Conservation (phyloP, 2,797 vertebrate species). For the Luscinia megarhynchos region DNA sequence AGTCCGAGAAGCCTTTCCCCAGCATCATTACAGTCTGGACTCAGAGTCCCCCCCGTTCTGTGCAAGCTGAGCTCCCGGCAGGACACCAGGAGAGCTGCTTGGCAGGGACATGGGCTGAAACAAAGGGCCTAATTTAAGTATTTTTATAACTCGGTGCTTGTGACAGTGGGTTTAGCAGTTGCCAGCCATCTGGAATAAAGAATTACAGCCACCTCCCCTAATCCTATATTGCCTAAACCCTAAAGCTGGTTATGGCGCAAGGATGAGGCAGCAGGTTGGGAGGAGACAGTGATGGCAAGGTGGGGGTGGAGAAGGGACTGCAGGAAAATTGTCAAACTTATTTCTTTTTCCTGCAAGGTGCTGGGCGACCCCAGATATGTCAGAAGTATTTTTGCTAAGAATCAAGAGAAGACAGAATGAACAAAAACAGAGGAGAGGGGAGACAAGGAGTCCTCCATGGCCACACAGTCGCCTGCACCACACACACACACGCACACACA, state of each 20-base stretch:
- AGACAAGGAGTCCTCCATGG: slow-evolving; percentile 75
- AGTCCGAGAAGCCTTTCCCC: background rate
- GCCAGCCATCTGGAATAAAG: slow-evolving; percentile 84
- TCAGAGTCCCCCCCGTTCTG: background rate
- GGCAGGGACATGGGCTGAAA: slow-evolving; percentile 11
- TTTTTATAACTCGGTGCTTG: slow-evolving; percentile 76
- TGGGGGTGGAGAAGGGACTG: background rate
- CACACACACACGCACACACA: slow-evolving; percentile 70
- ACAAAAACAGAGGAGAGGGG: slow-evolving; percentile 73
- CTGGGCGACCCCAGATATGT: background rate
- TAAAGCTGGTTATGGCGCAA: slow-evolving; percentile 81
- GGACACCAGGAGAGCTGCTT: background rate
- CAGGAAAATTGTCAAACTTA: slow-evolving; percentile 28
- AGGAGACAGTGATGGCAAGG: background rate
- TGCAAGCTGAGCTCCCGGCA: background rate
- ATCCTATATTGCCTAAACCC: slow-evolving; percentile 82
- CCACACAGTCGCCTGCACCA: slow-evolving; percentile 64
- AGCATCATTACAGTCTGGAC: background rate
- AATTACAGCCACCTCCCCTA: slow-evolving; percentile 83
- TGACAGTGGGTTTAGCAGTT: slow-evolving; percentile 77
- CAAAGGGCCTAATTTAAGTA: slow-evolving; percentile 75
- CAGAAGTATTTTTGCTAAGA: slow-evolving; percentile 20
- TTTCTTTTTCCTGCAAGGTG: background rate
- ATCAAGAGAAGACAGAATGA: slow-evolving; percentile 73
- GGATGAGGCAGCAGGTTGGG: slow-evolving; percentile 75